Conservation (phyloP, 2,797 vertebrate species). For the Alca torda region DNA sequence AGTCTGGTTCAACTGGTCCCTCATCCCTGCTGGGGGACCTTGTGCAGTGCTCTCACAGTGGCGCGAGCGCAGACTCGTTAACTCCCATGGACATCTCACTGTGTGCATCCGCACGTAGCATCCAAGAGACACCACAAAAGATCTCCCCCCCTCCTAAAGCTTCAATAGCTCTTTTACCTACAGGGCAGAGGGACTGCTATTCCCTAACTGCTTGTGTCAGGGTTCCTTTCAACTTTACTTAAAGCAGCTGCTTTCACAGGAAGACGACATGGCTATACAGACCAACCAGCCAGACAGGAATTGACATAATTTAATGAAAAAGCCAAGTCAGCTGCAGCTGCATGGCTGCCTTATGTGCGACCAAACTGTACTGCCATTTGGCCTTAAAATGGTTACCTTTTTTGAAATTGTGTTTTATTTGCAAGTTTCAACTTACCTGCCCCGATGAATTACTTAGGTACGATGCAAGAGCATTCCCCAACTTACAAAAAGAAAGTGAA, state of each 20-base stretch:
- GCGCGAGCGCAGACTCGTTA: not conserved
- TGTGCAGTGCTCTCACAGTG: not conserved
- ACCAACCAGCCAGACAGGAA: not conserved
- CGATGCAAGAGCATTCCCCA: not conserved
- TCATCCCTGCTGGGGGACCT: not conserved
- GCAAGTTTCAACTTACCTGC: not conserved
- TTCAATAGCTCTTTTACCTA: not conserved
- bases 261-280: not conserved
- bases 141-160: not conserved
- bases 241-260: not conserved
- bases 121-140: not conserved
- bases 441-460: not conserved
- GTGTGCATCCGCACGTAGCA: not conserved
- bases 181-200: not conserved
- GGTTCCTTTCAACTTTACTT: not conserved
- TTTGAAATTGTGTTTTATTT: not conserved
- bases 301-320: not conserved
- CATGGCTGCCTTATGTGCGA: rapidly evolving
- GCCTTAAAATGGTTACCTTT: not conserved
- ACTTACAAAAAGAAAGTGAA: not conserved
- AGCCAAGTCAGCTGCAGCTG: not conserved
- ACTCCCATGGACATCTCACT: not conserved
- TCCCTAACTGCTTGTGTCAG: not conserved
- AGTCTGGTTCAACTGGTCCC: not conserved
- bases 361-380: not conserved